Evolutionary conservation across 1,140 invertebrate genomes (phyloP).

Genomic region (Amyelois transitella): DNA sequence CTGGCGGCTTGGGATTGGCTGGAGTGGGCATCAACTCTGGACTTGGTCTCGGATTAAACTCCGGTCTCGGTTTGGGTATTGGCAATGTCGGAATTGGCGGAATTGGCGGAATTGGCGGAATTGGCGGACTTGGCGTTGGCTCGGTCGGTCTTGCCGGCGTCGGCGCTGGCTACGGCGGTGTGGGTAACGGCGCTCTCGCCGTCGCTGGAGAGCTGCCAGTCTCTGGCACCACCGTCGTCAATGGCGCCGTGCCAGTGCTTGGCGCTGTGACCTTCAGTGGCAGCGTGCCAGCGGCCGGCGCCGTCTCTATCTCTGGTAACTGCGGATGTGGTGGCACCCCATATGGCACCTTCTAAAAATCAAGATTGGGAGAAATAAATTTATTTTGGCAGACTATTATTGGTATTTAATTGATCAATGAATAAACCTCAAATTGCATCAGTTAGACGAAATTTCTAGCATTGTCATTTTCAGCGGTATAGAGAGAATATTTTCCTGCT

Average conservation of each 20-base stretch:
- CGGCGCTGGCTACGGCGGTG: conserved; percentile 10
- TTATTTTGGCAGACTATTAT: too few relatives aligned
- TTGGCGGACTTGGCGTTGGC: conserved; percentile 1
- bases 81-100: not conserved
- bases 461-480: not conserved
- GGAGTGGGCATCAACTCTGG: not conserved
- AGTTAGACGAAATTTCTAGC: not conserved
- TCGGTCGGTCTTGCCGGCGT: too few relatives aligned
- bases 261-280: conserved; percentile 21
- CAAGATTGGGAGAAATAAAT: not conserved
- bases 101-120: not conserved
- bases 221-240: conserved; percentile 13
- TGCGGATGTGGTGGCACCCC: conserved; percentile 11
- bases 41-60: not conserved
- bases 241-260: conserved; percentile 18
- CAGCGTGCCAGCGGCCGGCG: conserved; percentile 11
- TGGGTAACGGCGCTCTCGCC: conserved; percentile 6
- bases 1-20: not conserved
- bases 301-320: conserved; percentile 18
- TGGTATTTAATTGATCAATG: too few relatives aligned
- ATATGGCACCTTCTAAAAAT: not conserved
- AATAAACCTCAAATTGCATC: too few relatives aligned
- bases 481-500: not conserved
- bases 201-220: conserved; percentile 18
- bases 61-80: not conserved